Conservation (phyloP, 2,888 invertebrate genomes). For the Chymomyza fuscimana region DNA sequence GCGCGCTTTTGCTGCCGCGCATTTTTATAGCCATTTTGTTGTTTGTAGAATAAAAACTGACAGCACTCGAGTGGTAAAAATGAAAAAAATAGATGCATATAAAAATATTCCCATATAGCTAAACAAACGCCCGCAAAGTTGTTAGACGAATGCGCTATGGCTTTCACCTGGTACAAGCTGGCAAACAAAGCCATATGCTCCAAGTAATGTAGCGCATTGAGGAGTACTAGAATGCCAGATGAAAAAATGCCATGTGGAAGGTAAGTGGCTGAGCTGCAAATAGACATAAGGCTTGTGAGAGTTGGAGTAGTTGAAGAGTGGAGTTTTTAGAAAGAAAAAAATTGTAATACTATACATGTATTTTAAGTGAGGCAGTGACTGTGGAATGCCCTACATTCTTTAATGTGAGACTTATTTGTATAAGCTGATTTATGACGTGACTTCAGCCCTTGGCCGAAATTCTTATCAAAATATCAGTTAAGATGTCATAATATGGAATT, state of each 20-base stretch:
- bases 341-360: too few relatives aligned
- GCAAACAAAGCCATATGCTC: slow-evolving; percentile 20
- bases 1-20: slow-evolving; percentile 60
- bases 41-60: slow-evolving; percentile 28
- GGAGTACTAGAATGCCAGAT: slow-evolving; percentile 38
- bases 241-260: slow-evolving; percentile 47
- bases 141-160: neutral
- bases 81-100: neutral
- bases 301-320: neutral
- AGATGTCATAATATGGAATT: too few relatives aligned
- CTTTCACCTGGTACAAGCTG: slow-evolving; percentile 7
- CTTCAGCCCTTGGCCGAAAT: too few relatives aligned
- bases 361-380: too few relatives aligned
- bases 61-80: slow-evolving; percentile 33
- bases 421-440: too few relatives aligned
- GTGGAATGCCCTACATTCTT: too few relatives aligned
- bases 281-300: neutral
- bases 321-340: neutral
- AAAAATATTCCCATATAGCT: neutral
- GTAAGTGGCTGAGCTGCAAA: slow-evolving; percentile 44
- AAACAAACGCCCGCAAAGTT: neutral
- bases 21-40: slow-evolving; percentile 57
- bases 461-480: too few relatives aligned
- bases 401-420: too few relatives aligned
- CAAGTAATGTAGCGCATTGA: slow-evolving; percentile 5